Percentiles rank a stretch among this genome's conserved stretches.
These are phyloP conservation scores for Mycteria americana DNA, from an alignment of 2,797 vertebrate species.

Conservation along the genomic window DNA sequence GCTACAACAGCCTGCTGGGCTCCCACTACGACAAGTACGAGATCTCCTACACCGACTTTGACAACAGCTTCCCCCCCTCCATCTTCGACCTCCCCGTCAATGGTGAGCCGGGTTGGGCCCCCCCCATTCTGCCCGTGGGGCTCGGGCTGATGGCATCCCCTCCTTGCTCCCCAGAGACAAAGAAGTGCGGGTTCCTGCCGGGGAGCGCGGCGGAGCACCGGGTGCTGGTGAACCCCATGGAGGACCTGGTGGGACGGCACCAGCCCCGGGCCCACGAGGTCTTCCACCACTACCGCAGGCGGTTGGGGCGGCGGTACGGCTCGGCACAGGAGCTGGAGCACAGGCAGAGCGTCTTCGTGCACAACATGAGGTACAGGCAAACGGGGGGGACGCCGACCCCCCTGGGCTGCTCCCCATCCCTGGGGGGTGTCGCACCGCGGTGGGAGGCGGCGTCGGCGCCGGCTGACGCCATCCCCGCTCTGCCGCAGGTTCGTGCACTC, in stretches of 20 bases:
- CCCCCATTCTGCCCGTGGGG: accelerated
- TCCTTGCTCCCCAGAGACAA: neutral
- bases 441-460: neutral
- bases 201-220: conserved; percentile 66
- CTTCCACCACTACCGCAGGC: conserved; percentile 76
- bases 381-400: accelerated
- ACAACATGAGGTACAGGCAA: conserved; percentile 78
- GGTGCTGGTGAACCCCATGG: conserved; percentile 84
- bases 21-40: conserved; percentile 87
- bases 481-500: conserved; percentile 83
- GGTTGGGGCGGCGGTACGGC: conserved; percentile 69
- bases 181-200: neutral
- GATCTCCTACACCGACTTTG: conserved; percentile 79
- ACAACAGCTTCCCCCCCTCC: conserved; percentile 63
- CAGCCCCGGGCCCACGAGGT: conserved; percentile 72
- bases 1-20: conserved; percentile 82
- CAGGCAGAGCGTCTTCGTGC: conserved; percentile 79
- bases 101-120: conserved; percentile 30
- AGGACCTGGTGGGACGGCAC: conserved; percentile 79
- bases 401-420: neutral
- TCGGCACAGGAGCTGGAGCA: conserved; percentile 76
- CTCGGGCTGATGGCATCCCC: neutral
- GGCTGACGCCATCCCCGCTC: accelerated
- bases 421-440: no score
- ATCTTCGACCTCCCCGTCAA: conserved; percentile 72